Evolutionary conservation across 2,888 invertebrate genomes (phyloP).

Genomic region (Dendrolimus pini): DNA sequence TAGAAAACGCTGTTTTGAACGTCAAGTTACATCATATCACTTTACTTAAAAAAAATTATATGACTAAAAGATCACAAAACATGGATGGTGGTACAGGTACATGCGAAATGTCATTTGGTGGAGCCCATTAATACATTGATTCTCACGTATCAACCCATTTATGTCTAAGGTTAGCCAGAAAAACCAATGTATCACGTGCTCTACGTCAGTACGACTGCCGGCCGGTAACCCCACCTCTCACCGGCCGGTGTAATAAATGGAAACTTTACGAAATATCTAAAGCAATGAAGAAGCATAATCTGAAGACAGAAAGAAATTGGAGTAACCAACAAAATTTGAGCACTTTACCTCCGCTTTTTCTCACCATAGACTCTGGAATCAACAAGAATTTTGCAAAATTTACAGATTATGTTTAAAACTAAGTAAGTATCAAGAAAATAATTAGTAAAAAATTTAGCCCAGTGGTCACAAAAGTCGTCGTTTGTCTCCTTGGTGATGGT

Average conservation of each 20-base stretch:
- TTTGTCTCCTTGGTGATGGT: conserved; percentile 44
- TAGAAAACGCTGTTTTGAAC: too few relatives aligned
- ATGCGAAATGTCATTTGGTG: too few relatives aligned
- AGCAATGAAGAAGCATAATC: background rate
- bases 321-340: background rate
- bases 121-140: too few relatives aligned
- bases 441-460: conserved; percentile 10
- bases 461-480: conserved; percentile 25
- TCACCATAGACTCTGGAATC: background rate
- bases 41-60: too few relatives aligned
- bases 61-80: too few relatives aligned
- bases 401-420: background rate
- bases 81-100: too few relatives aligned
- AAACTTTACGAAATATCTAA: background rate
- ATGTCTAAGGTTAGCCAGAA: conserved; percentile 1
- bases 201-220: conserved; percentile 29
- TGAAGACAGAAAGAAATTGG: background rate
- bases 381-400: conserved; percentile 4
- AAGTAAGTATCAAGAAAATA: too few relatives aligned
- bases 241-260: conserved; percentile 24
- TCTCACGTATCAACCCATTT: too few relatives aligned
- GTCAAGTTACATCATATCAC: too few relatives aligned
- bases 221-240: conserved; percentile 25
- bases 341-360: background rate
- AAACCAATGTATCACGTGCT: conserved; percentile 32